Evolutionary conservation across 1,140 invertebrate species (phyloP).

Genomic region (Dendroctonus valens): DNA sequence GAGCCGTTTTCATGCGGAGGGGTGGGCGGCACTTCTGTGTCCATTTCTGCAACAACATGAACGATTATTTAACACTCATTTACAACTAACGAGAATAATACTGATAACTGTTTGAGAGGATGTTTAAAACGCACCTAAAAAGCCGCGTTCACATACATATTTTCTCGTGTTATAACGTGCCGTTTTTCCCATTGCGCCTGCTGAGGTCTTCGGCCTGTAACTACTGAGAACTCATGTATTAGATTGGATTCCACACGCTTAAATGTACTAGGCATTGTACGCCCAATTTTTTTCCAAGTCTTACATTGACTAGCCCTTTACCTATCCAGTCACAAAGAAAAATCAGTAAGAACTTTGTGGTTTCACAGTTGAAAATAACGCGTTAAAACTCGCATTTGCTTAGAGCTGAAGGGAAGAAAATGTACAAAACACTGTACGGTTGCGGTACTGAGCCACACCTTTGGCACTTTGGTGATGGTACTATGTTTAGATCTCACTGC

Average conservation of each 20-base stretch:
- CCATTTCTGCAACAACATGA: constrained; percentile 14
- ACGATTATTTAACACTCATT: neutral
- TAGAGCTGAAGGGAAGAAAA: neutral
- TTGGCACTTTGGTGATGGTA: neutral
- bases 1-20: constrained; percentile 22
- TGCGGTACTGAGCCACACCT: neutral
- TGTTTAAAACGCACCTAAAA: constrained; percentile 3
- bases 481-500: constrained; percentile 5
- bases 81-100: neutral
- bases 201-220: constrained; percentile 21
- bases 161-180: constrained; percentile 9
- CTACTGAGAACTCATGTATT: constrained; percentile 8
- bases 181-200: constrained; percentile 19
- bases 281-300: neutral
- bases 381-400: neutral
- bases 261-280: neutral
- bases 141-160: neutral
- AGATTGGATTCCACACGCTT: neutral
- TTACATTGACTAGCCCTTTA: neutral
- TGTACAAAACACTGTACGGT: neutral
- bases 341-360: neutral
- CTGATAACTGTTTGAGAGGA: neutral
- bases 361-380: neutral
- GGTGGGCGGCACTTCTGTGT: constrained; percentile 11
- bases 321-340: neutral